Evolutionary conservation across 2,113 vertebrate genomes (phyloP), one percentile per base, ranked within the genome.

Genomic region (Psittacara wagleri): DNA sequence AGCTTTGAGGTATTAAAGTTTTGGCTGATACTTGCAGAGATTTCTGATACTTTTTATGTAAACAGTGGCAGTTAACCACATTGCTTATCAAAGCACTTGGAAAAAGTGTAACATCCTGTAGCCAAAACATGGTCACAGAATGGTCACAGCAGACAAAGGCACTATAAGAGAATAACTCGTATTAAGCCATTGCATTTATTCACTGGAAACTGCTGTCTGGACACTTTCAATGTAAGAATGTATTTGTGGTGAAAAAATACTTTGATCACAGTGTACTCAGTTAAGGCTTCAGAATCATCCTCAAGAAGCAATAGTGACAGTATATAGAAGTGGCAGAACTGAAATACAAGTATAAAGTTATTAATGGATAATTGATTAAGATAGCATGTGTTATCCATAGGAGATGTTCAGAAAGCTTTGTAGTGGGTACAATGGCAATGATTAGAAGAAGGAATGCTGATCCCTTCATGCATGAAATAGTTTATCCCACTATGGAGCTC

Each of bases 401-500:
- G 88, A 90, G 73, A 64, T 88, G 73, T 86, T 94, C 69, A 83
- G 44, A 90, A 73, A 63, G 82, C 96, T 94, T 92, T 94, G 92
- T 90, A 70, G 67, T 94, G 55, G 76, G 54, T 81, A 97, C 95
- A 95, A 75, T 93, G 94, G 88, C 79, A 88, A 78, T 95, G 95
- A 97, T 94, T 92, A 94, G 64, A 92, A 86, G 92, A 66, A 90
- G 72, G 91, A 96, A 92, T 95, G 92, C 83, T 95, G 88, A 94
- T 97, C 95, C 86, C 28, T 94, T 96, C 94, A 92, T 95, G 95
- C 96, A 92, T 95, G 79, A 95, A 94, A 95, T 95, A 95, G 92
- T 96, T 96, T 94, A 92, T 93, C 91, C 85, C 69, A 35, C 94
- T 95, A 6, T 88, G 88, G 83, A 93, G 88, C 76, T 90, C 44